Conservation (phyloP, 37 sponge, comb jelly and placozoan genomes). For the Oscarella lobularis region DNA sequence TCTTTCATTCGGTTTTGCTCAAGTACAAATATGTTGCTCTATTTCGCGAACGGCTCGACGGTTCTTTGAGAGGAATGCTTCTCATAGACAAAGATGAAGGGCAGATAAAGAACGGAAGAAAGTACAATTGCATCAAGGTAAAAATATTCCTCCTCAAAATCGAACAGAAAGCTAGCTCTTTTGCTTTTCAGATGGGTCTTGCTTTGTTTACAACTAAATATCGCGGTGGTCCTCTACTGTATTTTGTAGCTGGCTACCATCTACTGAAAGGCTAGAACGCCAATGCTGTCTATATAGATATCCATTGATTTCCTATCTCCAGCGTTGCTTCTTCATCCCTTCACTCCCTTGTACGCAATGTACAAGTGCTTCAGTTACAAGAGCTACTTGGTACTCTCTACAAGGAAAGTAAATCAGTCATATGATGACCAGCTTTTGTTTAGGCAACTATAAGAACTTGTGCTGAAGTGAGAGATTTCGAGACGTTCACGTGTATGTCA, state of each 20-base stretch:
- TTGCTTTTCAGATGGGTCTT: constrained; percentile 26
- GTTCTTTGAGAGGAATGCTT: constrained; percentile 56
- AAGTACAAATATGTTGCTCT: constrained; percentile 34
- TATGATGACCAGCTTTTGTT: too few relatives aligned
- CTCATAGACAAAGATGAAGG: constrained; percentile 19
- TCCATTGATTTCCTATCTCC: background rate
- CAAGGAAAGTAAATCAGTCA: too few relatives aligned
- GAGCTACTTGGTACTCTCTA: constrained; percentile 39
- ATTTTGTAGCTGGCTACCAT: constrained; percentile 26
- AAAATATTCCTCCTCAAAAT: background rate
- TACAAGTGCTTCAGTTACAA: constrained; percentile 69
- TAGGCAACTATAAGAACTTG: too few relatives aligned
- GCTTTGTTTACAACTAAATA: constrained; percentile 35
- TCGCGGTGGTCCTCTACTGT: constrained; percentile 49
- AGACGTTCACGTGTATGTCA: background rate
- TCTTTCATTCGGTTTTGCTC: constrained; percentile 26
- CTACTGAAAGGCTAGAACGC: constrained; percentile 12
- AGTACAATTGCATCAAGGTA: constrained; percentile 32
- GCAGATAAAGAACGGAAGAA: constrained; percentile 9
- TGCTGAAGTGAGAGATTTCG: too few relatives aligned
- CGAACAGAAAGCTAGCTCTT: background rate
- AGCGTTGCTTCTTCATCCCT: constrained; percentile 28
- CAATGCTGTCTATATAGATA: background rate
- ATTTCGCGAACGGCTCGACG: constrained; percentile 49
- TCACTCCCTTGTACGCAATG: constrained; percentile 34